Base-by-base conservation (phyloP, 2,113 vertebrate genomes). In the Tragulus kanchil region DNA sequence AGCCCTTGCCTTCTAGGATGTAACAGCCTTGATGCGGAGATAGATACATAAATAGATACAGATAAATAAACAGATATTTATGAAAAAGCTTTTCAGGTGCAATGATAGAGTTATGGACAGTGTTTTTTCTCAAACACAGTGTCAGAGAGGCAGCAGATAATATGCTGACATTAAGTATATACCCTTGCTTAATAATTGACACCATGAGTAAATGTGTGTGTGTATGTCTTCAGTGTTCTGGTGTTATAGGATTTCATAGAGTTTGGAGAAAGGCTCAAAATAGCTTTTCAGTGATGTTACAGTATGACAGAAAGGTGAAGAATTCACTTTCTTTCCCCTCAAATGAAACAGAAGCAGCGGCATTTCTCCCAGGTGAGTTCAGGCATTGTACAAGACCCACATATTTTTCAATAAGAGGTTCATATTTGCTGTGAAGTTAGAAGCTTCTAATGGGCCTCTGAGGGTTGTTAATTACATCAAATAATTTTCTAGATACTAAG, bases 391-490 rank as follows among this genome's bases (percentile, higher is more conserved):
- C 9, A 89, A 94, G 78, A 94, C 79, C 71, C 95, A 93, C 90
- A 93, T 93, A 94, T 94, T 95, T 98, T 96, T 94, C 91, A 96
- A 59, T 95, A 94, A 97, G 52, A 89, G 8, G 89, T 73, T 97
- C 73, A 42, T 50, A 89, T 94, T 96, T 94, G 67, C 83, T 9
- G 50, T 79, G 93, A 87, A 95, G 58, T 84, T 97, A 91, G 97
- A 96, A 97, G 96, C 77, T 95, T 96, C 95, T 94, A 94, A 97
- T 85, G 83, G 94, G 83, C 79, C 93, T 96, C 36, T 8, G 97
- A 95, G 89, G 75, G 86, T 86, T 97, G 61, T 96, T 96, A 98
- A 96, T 97, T 94, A 84, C 82, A 94, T 93, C 62, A 97, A 97
- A 97, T 95, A 93, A 95, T 89, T 93, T 97, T 95, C 93, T 48